Percentiles rank a stretch among this genome's conserved stretches.
Evolutionary conservation across 2,797 vertebrate genomes (phyloP).

Genomic region (Centroberyx gerrardi): DNA sequence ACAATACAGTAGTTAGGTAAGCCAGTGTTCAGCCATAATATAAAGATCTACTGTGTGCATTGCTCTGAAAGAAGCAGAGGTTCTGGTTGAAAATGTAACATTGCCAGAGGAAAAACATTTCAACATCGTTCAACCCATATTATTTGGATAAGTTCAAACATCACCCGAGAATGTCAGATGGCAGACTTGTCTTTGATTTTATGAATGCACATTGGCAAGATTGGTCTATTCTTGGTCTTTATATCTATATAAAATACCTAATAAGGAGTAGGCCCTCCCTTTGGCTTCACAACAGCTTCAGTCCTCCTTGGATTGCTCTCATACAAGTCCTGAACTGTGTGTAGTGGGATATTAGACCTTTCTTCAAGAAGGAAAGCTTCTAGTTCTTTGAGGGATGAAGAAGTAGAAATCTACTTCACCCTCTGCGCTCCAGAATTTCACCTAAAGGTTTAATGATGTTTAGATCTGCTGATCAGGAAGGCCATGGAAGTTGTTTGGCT

Average conservation of each 20-base stretch:
- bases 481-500: conserved; percentile 72
- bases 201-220: too few species aligned
- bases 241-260: conserved; percentile 71
- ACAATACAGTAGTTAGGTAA: conserved; percentile 14
- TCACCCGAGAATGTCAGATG: background rate
- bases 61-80: conserved; percentile 23
- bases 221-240: background rate
- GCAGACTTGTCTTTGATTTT: background rate
- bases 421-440: conserved; percentile 68
- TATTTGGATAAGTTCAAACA: background rate
- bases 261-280: conserved; percentile 69
- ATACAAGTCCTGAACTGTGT: conserved; percentile 73
- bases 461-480: conserved; percentile 71
- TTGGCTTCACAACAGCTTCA: conserved; percentile 48
- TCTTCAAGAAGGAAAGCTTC: conserved; percentile 70
- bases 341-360: conserved; percentile 81
- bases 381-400: conserved; percentile 72
- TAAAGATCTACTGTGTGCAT: conserved; percentile 33
- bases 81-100: background rate
- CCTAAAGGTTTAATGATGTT: conserved; percentile 70
- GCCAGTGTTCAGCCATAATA: conserved; percentile 39
- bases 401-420: conserved; percentile 71
- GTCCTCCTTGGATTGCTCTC: conserved; percentile 64
- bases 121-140: background rate
- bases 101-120: background rate